Conservation (phyloP, 2,113 vertebrate species). For the Phaetusa simplex region DNA sequence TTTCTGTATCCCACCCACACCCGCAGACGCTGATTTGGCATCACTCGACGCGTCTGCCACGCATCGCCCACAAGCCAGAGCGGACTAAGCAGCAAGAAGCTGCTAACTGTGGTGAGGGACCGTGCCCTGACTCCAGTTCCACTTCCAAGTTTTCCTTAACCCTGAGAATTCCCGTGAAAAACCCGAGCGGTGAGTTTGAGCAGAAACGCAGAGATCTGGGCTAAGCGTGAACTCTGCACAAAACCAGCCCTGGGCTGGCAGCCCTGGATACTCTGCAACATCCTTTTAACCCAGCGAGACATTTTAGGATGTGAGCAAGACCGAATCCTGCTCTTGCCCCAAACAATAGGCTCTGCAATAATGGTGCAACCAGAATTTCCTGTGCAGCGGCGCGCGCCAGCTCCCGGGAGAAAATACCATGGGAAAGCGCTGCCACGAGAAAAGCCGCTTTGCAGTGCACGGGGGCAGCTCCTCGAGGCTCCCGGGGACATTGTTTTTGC, state of each 20-base stretch:
- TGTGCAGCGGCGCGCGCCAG: neutral
- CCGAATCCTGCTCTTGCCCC: neutral
- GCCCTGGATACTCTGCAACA: neutral
- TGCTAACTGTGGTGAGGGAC: neutral
- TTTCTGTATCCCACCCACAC: neutral
- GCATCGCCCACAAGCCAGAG: neutral
- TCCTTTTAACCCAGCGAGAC: neutral
- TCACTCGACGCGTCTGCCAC: rapidly evolving
- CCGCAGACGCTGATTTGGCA: rapidly evolving
- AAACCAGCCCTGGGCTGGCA: neutral
- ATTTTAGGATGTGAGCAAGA: conserved; percentile 2
- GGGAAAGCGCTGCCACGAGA: neutral
- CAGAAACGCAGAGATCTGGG: neutral
- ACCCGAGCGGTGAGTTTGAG: neutral
- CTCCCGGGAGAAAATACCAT: neutral
- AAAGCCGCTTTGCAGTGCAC: neutral
- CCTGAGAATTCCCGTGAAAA: neutral
- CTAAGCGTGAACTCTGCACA: neutral
- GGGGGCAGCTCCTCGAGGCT: neutral
- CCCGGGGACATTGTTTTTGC: neutral
- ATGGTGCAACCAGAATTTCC: conserved; percentile 50
- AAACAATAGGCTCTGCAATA: conserved; percentile 31
- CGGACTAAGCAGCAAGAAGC: rapidly evolving
- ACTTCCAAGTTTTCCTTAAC: neutral
- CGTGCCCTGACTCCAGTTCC: rapidly evolving